Evolutionary conservation across 2,113 vertebrate genomes (phyloP), one percentile per base, ranked within the genome.

Genomic region (Epinephelus fuscoguttatus): DNA sequence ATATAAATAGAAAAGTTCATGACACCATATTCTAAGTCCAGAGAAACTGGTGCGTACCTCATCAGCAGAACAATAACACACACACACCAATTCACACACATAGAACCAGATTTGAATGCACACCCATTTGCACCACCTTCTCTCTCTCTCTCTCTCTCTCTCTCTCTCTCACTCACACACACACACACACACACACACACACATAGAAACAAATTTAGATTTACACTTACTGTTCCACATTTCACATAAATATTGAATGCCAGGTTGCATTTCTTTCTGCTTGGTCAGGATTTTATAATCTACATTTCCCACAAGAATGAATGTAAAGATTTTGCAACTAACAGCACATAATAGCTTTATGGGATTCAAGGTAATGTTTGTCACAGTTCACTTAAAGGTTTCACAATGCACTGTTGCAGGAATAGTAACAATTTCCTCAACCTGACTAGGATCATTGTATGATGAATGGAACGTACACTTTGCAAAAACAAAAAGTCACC

Each of bases 241-340:
- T 45, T 76, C 70, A 57, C 60, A 42, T 53, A 55, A 59, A 75
- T 64, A 70, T 52, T 33, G 47, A 80, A 63, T 70, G 69, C 75
- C 59, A 75, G 68, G 37, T 61, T 87, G 63, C 60, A 60, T 85
- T 75, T 84, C 21, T 79, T 87, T 81, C 75, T 88, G 87, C 82
- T 42, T 40, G 5, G 70, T 92, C 80, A 80, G 72, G 79, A 74
- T 75, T 86, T 84, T 81, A 49, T 75, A 79, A 82, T 82, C 13
- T 64, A 88, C 53, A 70, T 87, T 88, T 81, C 45, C 75, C 84
- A 49, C 62, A 82, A 89, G 80, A 82, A 82, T 42, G 61, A 66
- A 66, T 45, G 18, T 45, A 67, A 74, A 64, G 70, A 70, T 69
- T 84, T 82, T 76, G 42, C 72, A 33, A 63, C 70, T 25, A 68